These are phyloP conservation scores for Steromphala cineraria DNA, from an alignment of 2,888 invertebrate genomes.

Conservation along the genomic window DNA sequence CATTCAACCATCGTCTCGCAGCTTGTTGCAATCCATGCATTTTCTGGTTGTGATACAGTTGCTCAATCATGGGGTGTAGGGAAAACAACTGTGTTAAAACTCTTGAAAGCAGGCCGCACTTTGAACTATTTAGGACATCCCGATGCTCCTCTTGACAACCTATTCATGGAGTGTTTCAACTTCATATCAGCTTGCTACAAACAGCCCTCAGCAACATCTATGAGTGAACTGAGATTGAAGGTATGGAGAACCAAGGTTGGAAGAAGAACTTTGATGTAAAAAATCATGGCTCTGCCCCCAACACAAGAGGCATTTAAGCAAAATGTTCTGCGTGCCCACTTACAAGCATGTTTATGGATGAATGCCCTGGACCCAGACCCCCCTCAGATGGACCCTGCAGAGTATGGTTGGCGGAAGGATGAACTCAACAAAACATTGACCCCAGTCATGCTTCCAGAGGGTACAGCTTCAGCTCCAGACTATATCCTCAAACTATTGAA, in stretches of 20 bases:
- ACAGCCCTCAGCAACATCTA: not conserved
- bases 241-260: not conserved
- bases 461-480: not conserved
- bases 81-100: constrained; percentile 18
- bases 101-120: not conserved
- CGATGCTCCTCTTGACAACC: no score
- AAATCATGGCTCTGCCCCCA: not conserved
- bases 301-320: not conserved
- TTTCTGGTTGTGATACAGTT: constrained; percentile 32
- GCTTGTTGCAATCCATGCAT: constrained; percentile 23
- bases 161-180: no score
- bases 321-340: not conserved
- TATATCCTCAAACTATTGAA: not conserved
- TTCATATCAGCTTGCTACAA: no score
- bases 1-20: constrained; percentile 8
- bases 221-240: not conserved
- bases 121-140: not conserved
- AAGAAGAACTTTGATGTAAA: not conserved
- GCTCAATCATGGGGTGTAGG: constrained; percentile 21
- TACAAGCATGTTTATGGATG: not conserved
- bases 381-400: not conserved
- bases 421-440: not conserved
- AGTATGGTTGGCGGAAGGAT: not conserved
- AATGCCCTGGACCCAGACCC: not conserved
- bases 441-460: not conserved